Evolutionary conservation across 2,113 vertebrate species (phyloP), one percentile per base, ranked within the genome.

Genomic region (Dolichotis patagonum): DNA sequence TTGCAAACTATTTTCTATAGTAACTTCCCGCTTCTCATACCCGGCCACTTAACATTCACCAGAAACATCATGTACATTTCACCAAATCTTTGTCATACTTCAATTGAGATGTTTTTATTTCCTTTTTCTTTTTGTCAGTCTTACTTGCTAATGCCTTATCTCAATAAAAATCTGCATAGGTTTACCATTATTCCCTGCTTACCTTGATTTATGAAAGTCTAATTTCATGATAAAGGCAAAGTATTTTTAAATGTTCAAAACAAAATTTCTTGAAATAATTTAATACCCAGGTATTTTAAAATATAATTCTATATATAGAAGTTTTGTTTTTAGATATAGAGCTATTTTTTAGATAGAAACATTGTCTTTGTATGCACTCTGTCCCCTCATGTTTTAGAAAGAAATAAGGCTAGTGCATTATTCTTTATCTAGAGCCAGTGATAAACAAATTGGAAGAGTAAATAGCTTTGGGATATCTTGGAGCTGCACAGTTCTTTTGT

Each of bases 221-320:
- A 73, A 16, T 67, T 86, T 89, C 43, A 93, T 38, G 20, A 67
- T 83, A 78, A 92, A 67, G 28, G n/a, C 16, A 65, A 62, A 17
- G 4, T 41, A 56, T 63, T 91, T 92, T 1, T 83, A 80, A 91
- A 38, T 54, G 14, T 69, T 46, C 5, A 32, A 58, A 52, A 75
- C 16, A 14, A 17, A n/a, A 80, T 85, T 92, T 94, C 32, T 84
- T 91, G 67, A 96, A 92, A 71, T 65, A 94, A 80, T 75, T 46
- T 46, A 85, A 71, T n/a, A 6, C 54, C 63, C 9, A 41, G 28
- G 41, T 78, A 54, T 78, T 65, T 86, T 83, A 88, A 93, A 86
- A 73, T 85, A 69, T 32, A 93, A 20, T 62, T 85, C 69, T 58
- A 26, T 30, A 73, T 46, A 9, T 1, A 69, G 46, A 62, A 71